These are phyloP conservation scores for Sebastes aleutianus DNA, from an alignment of 2,797 vertebrate genomes.

Conservation along the genomic window DNA sequence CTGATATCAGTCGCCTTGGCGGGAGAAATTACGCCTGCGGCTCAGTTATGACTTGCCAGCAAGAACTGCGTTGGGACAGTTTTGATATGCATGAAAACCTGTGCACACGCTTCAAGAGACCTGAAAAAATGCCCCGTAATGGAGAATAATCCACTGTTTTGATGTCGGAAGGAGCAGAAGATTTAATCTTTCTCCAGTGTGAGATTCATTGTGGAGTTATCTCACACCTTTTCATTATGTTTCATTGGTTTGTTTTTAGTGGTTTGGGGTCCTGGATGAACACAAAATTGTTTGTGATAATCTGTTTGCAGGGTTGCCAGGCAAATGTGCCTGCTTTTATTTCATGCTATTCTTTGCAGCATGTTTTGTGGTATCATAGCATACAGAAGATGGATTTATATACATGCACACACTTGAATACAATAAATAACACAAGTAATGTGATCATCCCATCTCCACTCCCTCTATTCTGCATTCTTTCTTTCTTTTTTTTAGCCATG, in stretches of 20 bases:
- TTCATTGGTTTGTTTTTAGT: constrained; percentile 19
- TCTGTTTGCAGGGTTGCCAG: constrained; percentile 50
- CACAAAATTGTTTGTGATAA: constrained; percentile 36
- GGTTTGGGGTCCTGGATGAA: not conserved
- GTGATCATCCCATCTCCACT: not conserved
- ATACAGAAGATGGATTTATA: not conserved
- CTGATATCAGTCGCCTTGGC: constrained; percentile 38
- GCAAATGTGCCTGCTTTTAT: constrained; percentile 22
- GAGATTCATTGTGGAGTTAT: constrained; percentile 18
- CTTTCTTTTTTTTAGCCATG: not conserved
- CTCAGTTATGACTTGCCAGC: constrained; percentile 55
- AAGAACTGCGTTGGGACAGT: constrained; percentile 24
- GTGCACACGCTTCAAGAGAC: constrained; percentile 50
- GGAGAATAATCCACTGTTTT: constrained; percentile 19
- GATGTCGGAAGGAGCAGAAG: constrained; percentile 21
- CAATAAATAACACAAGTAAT: not conserved
- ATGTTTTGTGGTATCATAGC: not conserved
- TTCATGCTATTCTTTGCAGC: constrained; percentile 10
- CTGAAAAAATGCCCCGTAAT: constrained; percentile 33
- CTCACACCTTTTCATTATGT: constrained; percentile 18
- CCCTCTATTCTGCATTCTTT: not conserved
- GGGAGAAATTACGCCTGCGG: not conserved
- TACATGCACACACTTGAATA: not conserved
- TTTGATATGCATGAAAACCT: constrained; percentile 62
- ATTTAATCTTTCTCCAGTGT: constrained; percentile 40